phyloP scores from a whole-genome alignment of 2,113 vertebrate genomes.

The Excalfactoria chinensis region DNA sequence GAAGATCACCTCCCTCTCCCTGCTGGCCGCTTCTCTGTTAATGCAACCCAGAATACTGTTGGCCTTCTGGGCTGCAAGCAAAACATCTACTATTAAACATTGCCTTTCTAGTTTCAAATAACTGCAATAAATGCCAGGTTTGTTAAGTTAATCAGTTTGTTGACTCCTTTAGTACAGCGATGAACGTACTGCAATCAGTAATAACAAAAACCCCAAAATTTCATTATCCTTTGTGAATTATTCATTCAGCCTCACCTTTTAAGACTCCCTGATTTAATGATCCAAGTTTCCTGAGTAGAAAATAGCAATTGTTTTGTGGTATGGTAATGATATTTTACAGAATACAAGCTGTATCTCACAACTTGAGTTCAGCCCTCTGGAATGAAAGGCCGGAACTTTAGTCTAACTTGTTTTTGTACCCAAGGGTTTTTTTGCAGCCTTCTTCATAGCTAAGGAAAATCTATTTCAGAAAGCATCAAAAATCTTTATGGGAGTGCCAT shows the following conservation, averaged over 20 bases:
- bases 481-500: background rate
- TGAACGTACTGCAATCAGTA: background rate
- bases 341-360: background rate
- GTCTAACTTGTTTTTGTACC: background rate
- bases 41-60: too few species aligned
- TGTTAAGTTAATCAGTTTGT: background rate
- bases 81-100: background rate
- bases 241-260: background rate
- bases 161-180: background rate
- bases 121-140: background rate
- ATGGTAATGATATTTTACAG: background rate
- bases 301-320: background rate
- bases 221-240: slow-evolving; percentile 2
- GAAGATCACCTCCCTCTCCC: too few species aligned
- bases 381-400: background rate
- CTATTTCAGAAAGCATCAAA: background rate
- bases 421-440: background rate
- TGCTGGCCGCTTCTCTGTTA: too few species aligned
- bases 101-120: background rate
- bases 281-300: background rate
- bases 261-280: background rate
- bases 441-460: background rate
- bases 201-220: background rate
- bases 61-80: background rate
- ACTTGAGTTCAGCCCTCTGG: background rate